Evolutionary conservation across 2,888 invertebrate species (phyloP), one percentile per base, ranked within the genome.

Genomic region (Epirrhoe alternata): DNA sequence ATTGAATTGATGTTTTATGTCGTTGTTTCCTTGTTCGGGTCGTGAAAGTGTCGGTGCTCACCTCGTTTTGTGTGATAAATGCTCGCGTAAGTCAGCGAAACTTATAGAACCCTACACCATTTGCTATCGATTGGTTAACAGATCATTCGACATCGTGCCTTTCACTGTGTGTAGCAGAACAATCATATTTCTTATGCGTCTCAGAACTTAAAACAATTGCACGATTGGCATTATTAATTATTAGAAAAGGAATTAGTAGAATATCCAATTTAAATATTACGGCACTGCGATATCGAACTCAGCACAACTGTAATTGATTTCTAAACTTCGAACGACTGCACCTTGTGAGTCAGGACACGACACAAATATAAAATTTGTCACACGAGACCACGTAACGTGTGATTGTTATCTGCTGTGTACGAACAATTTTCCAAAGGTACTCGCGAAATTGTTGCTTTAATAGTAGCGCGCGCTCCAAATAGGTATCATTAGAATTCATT

Each of bases 331-430:
- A 64, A 58, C 38, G 3, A 24, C 14, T 12, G 38, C 8, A 33
- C 14, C 12, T 62, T 62, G 53, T 56, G 10, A 62, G 56, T 66
- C 68, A 73, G 70, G 76, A 82, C 80, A 80, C 81, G 77, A 79
- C 76, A 76, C 74, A 81, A 84, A 86, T 87, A 84, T 85, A 65
- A 86, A 87, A 89, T 86, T 86, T 84, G 85, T 85, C 85, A 84
- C 80, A 71, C 64, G 80, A 82, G 77, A 84, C 80, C 78, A 79
- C 80, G 78, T 74, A 81, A 80, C 77, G 81, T 81, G 80, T 81
- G 82, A 82, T 81, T 83, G 83, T 81, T 86, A 88, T 87, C 85
- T 78, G 80, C 82, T 79, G 73, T 74, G 62, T 71, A 75, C 69
- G 71, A 78, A 76, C 77, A 77, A 78, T 81, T 82, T 81, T 78